A percentile compares a stretch with the other conserved stretches of the same genome.
These are phyloP conservation scores for Hemiscyllium ocellatum DNA, from an alignment of 2,113 vertebrate genomes.

Conservation along the genomic window DNA sequence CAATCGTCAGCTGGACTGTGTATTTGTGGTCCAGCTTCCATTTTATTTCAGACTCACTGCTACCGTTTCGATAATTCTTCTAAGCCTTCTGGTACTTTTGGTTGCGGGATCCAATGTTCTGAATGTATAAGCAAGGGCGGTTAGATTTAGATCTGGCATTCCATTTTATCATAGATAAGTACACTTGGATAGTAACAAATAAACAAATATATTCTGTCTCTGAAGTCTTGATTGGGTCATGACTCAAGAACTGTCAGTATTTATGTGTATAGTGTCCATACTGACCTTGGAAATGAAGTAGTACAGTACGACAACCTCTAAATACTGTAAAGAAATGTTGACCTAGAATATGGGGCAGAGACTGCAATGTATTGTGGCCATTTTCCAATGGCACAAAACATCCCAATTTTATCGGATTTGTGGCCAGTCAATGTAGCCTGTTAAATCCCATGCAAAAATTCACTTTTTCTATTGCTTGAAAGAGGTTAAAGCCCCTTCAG, in stretches of 20 bases:
- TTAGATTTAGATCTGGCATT: slow-evolving; percentile 14
- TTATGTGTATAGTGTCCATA: background rate
- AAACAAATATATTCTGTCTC: background rate
- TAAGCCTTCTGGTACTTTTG: background rate
- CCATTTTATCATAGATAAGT: background rate
- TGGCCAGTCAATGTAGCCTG: background rate
- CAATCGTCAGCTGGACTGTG: background rate
- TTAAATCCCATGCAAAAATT: background rate
- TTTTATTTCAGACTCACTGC: background rate
- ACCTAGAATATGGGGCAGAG: background rate
- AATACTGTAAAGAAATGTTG: background rate
- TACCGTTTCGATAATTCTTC: background rate
- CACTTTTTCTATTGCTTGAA: background rate
- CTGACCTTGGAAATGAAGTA: background rate
- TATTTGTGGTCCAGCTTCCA: background rate
- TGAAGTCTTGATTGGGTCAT: background rate
- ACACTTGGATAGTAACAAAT: background rate
- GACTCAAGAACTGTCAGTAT: background rate
- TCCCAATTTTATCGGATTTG: background rate
- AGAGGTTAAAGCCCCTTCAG: background rate
- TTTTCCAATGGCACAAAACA: background rate
- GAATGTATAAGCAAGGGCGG: background rate
- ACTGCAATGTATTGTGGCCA: background rate
- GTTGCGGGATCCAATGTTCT: background rate
- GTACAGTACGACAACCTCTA: background rate